These are phyloP conservation scores for Sthenelais limicola DNA, from an alignment of 2,888 invertebrate species.

Conservation along the genomic window DNA sequence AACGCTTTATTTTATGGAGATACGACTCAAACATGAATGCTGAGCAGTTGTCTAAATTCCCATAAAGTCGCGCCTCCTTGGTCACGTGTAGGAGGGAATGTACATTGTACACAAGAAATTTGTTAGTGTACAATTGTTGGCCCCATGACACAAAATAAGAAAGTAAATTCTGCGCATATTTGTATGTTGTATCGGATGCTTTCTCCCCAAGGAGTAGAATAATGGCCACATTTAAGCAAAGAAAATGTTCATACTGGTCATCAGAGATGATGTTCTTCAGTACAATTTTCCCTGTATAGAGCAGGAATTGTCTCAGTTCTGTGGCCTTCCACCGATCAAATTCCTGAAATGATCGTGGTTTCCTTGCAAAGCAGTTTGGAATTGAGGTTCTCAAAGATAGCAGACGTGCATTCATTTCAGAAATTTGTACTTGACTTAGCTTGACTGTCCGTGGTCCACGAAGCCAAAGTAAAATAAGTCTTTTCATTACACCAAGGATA, in stretches of 20 bases:
- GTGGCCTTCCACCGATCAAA: constrained; percentile 60
- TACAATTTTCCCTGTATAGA: constrained; percentile 57
- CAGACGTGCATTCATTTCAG: constrained; percentile 41
- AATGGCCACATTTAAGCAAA: constrained; percentile 53
- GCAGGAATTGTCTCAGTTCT: constrained; percentile 57
- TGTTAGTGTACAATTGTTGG: constrained; percentile 37
- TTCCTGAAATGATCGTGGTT: constrained; percentile 52
- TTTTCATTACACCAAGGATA: constrained; percentile 59
- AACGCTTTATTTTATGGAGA: constrained; percentile 40
- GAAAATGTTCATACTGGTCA: constrained; percentile 53
- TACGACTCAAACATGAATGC: constrained; percentile 48
- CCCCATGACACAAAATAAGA: constrained; percentile 25
- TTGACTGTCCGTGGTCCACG: constrained; percentile 49
- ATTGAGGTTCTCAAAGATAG: constrained; percentile 40
- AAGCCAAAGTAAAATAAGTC: constrained; percentile 51
- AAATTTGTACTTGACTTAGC: constrained; percentile 30
- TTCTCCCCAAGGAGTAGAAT: constrained; percentile 49
- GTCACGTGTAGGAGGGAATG: constrained; percentile 43
- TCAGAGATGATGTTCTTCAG: constrained; percentile 46
- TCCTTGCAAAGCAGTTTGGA: constrained; percentile 55
- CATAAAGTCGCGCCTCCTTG: constrained; percentile 37
- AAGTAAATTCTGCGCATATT: constrained; percentile 47
- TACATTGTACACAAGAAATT: constrained; percentile 46
- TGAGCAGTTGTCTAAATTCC: constrained; percentile 43
- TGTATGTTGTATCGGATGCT: background rate